phyloP scores from a whole-genome alignment of 2,888 invertebrate species.

The Chrysopilus asiliformis region DNA sequence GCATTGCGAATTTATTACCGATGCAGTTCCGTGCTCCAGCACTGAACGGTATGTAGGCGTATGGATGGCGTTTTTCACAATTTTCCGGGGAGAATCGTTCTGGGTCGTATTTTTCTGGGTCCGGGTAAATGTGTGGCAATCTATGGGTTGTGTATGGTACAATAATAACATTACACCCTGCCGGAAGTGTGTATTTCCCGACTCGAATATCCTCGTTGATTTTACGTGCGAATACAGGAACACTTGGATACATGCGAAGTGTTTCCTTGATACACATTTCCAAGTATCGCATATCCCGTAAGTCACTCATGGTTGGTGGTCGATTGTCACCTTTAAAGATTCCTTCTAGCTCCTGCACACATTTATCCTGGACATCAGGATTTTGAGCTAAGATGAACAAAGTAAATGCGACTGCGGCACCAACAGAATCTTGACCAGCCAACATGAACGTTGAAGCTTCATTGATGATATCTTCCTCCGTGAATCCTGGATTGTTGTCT shows the following conservation, averaged over 20 bases:
- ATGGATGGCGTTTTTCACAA: slow-evolving; percentile 40
- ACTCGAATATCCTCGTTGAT: slow-evolving; percentile 32
- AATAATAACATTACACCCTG: slow-evolving; percentile 42
- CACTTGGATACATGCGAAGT: slow-evolving; percentile 39
- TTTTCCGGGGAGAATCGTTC: slow-evolving; percentile 43
- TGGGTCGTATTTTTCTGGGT: slow-evolving; percentile 43
- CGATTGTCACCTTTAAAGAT: slow-evolving; percentile 36
- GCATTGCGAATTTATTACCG: slow-evolving; percentile 45
- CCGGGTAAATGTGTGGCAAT: slow-evolving; percentile 40
- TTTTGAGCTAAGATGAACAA: slow-evolving; percentile 42
- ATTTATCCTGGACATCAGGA: slow-evolving; percentile 36
- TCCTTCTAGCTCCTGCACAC: slow-evolving; percentile 36
- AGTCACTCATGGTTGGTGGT: slow-evolving; percentile 40
- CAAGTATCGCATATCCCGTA: slow-evolving; percentile 49
- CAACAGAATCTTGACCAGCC: slow-evolving; percentile 50
- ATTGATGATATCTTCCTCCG: slow-evolving; percentile 44
- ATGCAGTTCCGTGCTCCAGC: slow-evolving; percentile 43
- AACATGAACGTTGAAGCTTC: slow-evolving; percentile 50
- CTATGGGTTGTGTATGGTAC: slow-evolving; percentile 44
- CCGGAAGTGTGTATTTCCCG: slow-evolving; percentile 39
- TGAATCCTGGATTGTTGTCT: slow-evolving; percentile 38
- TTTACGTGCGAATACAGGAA: slow-evolving; percentile 32
- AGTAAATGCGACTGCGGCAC: slow-evolving; percentile 43
- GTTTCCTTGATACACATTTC: slow-evolving; percentile 59
- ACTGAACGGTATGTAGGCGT: slow-evolving; percentile 45